phyloP scores from a whole-genome alignment of 30 jellyfish, hydroid and myxozoan genomes.

The Sanderia malayensis region DNA sequence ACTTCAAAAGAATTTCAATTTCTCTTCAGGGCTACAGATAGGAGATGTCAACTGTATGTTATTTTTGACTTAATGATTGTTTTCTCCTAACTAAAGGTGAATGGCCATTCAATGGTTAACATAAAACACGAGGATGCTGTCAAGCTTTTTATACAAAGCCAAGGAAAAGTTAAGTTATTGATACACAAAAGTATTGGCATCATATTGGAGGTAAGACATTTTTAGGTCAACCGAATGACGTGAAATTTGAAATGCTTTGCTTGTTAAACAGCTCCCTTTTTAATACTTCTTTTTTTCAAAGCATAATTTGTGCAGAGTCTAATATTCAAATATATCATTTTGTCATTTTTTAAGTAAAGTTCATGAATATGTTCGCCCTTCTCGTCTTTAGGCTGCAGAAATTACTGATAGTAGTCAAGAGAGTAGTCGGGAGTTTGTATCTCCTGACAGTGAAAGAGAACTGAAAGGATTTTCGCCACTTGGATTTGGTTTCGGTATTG shows the following conservation, averaged over 20 bases:
- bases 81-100: no score
- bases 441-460: constrained; percentile 31
- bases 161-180: constrained; percentile 50
- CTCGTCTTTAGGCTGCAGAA: no score
- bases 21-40: no score
- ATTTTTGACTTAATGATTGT: no score
- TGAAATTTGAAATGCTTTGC: neutral
- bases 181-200: constrained; percentile 67
- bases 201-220: constrained; percentile 30
- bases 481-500: constrained; percentile 82
- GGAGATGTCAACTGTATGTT: no score
- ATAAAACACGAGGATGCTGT: constrained; percentile 79
- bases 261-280: neutral
- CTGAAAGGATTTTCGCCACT: constrained; percentile 63
- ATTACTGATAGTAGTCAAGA: no score
- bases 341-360: no score
- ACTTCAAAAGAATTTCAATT: no score
- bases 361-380: no score
- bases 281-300: neutral
- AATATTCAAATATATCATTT: no score
- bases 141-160: constrained; percentile 34
- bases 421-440: constrained; percentile 15
- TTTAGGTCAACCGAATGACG: no score
- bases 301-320: no score
- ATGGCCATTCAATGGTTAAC: constrained; percentile 59